Percentiles rank a stretch among this genome's conserved stretches.
Evolutionary conservation across 2,113 vertebrate species (phyloP).

Genomic region (Misgurnus mizolepis): DNA sequence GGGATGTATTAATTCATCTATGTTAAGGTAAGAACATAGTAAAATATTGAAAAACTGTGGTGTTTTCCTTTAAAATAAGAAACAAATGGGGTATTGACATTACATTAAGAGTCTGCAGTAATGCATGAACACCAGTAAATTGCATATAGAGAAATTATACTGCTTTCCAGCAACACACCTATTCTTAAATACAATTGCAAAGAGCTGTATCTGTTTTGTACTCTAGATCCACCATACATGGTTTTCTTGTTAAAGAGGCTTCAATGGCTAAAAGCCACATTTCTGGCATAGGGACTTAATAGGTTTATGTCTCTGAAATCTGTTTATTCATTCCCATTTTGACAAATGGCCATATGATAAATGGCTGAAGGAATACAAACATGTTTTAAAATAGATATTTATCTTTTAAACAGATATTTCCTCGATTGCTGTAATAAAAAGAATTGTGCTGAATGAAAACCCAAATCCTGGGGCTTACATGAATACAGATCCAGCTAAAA

Average conservation of each 20-base stretch:
- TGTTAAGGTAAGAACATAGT: no score
- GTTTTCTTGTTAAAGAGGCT: neutral
- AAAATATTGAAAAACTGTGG: no score
- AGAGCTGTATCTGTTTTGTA: conserved; percentile 16
- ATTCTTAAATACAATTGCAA: conserved; percentile 26
- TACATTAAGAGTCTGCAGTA: no score
- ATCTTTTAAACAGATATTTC: conserved; percentile 50
- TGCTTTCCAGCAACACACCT: no score
- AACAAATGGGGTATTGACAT: no score
- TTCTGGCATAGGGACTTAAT: neutral
- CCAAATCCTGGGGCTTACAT: conserved; percentile 60
- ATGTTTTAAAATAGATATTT: conserved; percentile 52
- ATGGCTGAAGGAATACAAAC: conserved; percentile 30
- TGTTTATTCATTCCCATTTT: conserved; percentile 4
- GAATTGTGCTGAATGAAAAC: conserved; percentile 41
- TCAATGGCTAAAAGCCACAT: conserved; percentile 38
- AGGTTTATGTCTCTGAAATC: neutral
- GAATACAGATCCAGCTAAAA: conserved; percentile 45
- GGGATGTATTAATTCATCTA: no score
- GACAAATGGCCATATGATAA: conserved; percentile 40
- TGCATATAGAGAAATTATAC: no score
- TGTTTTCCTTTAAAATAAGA: no score
- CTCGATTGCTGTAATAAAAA: conserved; percentile 55
- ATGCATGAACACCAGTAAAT: no score
- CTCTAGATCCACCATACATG: neutral